These are phyloP conservation scores for Tetragonula clypearis DNA, from an alignment of 1,140 invertebrate genomes.

Conservation along the genomic window DNA sequence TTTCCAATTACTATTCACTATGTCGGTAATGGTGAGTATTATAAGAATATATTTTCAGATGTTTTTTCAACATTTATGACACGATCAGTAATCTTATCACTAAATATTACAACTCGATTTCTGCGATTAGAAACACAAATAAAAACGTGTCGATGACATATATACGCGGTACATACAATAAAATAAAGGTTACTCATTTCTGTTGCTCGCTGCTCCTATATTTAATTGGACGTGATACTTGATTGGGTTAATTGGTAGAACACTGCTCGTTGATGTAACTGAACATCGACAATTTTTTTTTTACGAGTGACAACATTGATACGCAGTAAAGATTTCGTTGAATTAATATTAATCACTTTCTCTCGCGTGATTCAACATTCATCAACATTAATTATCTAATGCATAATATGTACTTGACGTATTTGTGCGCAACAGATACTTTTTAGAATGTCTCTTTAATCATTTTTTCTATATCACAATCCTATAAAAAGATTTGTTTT, in stretches of 20 bases:
- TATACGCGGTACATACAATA: not conserved
- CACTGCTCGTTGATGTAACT: constrained; percentile 16
- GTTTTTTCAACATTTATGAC: not conserved
- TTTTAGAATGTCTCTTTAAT: not conserved
- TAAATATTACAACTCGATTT: not conserved
- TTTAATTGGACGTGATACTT: constrained; percentile 34
- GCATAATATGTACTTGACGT: not conserved
- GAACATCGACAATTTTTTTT: not conserved
- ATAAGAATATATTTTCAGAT: not conserved
- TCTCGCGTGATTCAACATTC: not conserved
- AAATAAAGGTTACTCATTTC: not conserved
- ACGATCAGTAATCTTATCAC: not conserved
- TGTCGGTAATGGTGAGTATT: constrained; percentile 57
- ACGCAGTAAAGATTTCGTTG: not conserved
- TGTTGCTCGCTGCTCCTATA: not conserved
- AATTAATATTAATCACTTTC: constrained; percentile 11
- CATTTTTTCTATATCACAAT: not conserved
- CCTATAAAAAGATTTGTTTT: not conserved
- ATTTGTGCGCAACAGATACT: not conserved
- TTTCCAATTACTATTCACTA: not conserved
- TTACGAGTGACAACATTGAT: not conserved
- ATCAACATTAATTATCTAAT: not conserved
- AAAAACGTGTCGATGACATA: not conserved
- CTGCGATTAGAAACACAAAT: not conserved
- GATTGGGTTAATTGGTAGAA: constrained; percentile 32